Percentiles rank a stretch among this genome's conserved stretches.
phyloP scores from a whole-genome alignment of 2,113 vertebrate species.

The Ammodytes dubius region DNA sequence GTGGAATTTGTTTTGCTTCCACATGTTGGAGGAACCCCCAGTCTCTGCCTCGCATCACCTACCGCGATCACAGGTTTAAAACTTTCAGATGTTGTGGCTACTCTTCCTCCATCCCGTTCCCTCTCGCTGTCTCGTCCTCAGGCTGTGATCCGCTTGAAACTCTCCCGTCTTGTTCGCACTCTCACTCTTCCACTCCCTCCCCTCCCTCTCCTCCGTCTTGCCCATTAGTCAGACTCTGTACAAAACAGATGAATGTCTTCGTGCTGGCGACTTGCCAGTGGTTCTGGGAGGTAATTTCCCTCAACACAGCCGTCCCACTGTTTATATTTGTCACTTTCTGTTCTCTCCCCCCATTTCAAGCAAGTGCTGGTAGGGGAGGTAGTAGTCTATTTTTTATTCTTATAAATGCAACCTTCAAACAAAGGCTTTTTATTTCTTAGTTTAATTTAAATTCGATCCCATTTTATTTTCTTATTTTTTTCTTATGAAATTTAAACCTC shows the following conservation, averaged over 20 bases:
- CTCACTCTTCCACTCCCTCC: slow-evolving; percentile 47
- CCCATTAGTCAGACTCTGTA: slow-evolving; percentile 71
- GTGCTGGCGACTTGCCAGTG: slow-evolving; percentile 80
- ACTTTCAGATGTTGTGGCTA: slow-evolving; percentile 75
- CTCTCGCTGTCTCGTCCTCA: slow-evolving; percentile 48
- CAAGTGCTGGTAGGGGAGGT: slow-evolving; percentile 15
- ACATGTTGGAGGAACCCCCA: slow-evolving; percentile 70
- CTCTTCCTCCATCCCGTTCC: slow-evolving; percentile 40
- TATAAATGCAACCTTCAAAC: too few relatives aligned
- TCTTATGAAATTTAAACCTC: background rate
- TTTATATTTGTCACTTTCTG: slow-evolving; percentile 83
- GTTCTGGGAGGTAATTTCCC: slow-evolving; percentile 85
- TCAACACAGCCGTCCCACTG: slow-evolving; percentile 75
- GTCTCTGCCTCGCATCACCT: slow-evolving; percentile 72
- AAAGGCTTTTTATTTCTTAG: too few relatives aligned
- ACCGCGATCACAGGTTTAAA: slow-evolving; percentile 76
- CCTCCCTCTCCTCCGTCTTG: slow-evolving; percentile 48
- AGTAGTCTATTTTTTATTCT: too few relatives aligned
- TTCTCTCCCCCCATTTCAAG: slow-evolving; percentile 50
- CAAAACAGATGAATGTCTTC: slow-evolving; percentile 82
- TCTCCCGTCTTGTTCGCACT: slow-evolving; percentile 47
- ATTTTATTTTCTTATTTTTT: background rate
- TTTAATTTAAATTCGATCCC: background rate
- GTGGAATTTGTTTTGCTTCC: slow-evolving; percentile 65
- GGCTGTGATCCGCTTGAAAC: slow-evolving; percentile 49